Evolutionary conservation across 2,113 vertebrate species (phyloP).

Genomic region (Gorsachius goisagi): DNA sequence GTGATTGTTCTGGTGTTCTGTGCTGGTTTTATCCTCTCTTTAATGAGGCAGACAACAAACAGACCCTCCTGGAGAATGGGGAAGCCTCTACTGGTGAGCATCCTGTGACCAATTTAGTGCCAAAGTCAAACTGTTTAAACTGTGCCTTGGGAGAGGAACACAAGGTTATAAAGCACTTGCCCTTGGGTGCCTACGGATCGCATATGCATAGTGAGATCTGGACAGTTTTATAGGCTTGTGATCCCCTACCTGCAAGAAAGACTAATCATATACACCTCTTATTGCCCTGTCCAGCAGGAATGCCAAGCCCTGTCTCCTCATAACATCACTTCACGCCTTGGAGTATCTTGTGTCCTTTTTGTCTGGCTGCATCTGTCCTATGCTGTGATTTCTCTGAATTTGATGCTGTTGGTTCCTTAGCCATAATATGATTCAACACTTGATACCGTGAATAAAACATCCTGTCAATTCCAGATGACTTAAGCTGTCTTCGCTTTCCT

Average conservation of each 20-base stretch:
- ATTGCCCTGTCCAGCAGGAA: not conserved
- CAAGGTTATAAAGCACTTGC: not conserved
- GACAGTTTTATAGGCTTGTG: not conserved
- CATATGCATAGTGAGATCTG: not conserved
- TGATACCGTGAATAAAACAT: not conserved
- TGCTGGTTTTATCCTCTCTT: not conserved
- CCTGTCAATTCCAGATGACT: not conserved
- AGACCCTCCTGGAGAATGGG: not conserved
- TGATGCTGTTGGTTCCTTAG: not conserved
- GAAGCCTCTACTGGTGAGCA: not conserved
- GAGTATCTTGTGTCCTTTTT: not conserved
- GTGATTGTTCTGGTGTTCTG: not conserved
- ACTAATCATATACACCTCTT: not conserved
- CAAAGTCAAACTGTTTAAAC: not conserved
- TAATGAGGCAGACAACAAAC: not conserved
- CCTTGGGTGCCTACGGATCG: not conserved
- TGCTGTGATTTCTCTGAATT: not conserved
- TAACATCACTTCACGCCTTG: not conserved
- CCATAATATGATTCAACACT: not conserved
- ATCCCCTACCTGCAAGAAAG: not conserved
- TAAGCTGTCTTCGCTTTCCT: not conserved
- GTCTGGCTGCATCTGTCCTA: not conserved
- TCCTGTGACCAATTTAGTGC: not conserved
- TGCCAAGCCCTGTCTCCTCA: not conserved
- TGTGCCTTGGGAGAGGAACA: not conserved